Conservation (phyloP, 2,797 vertebrate species). For the Takifugu rubripes region DNA sequence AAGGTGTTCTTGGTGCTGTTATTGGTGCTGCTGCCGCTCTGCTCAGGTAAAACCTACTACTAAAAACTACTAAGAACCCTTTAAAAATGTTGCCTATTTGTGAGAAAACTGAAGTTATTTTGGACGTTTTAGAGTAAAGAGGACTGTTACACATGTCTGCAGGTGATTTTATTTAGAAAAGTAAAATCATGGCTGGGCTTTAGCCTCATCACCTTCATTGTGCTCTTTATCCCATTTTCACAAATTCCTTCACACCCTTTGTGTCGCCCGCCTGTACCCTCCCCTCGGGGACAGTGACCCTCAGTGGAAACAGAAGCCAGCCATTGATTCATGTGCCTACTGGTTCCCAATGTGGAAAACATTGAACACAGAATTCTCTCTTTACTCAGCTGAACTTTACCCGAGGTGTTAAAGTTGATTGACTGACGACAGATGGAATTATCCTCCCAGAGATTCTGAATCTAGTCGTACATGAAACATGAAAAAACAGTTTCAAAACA, state of each 20-base stretch:
- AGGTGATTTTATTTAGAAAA: no score
- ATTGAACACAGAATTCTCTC: no score
- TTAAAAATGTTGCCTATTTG: background rate
- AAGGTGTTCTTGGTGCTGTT: constrained; percentile 41
- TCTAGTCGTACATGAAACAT: background rate
- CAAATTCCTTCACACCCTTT: no score
- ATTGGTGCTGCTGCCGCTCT: constrained; percentile 30
- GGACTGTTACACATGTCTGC: no score
- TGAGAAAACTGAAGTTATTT: background rate
- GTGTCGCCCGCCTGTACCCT: no score
- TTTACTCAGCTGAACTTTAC: background rate
- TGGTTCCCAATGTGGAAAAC: background rate
- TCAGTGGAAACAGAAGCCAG: no score
- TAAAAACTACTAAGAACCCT: background rate
- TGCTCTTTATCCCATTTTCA: no score
- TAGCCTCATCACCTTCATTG: no score
- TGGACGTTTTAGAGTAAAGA: background rate
- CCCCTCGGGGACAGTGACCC: no score
- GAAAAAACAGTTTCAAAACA: background rate
- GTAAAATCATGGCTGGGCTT: no score
- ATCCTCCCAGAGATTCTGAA: background rate
- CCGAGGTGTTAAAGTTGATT: no score
- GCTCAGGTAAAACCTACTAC: constrained; percentile 28
- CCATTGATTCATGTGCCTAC: no score
- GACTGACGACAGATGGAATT: background rate